Evolutionary conservation across 2,888 invertebrate genomes (phyloP), one percentile per base, ranked within the genome.

Genomic region (Eucriotettix oculatus): DNA sequence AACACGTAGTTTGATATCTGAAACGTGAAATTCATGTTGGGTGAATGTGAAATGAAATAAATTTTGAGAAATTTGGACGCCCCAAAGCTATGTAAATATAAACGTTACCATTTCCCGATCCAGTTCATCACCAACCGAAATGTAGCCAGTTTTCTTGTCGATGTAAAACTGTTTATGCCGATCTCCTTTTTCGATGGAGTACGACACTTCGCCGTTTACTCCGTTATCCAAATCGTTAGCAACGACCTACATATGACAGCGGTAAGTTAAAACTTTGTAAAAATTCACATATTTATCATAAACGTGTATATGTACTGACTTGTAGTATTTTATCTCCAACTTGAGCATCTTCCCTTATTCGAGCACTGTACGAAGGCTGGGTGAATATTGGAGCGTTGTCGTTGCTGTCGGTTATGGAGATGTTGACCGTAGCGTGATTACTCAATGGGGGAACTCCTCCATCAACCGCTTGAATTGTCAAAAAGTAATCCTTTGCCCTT

Each of bases 401-500:
- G 71, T 94, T 94, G 68, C 85, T 84, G 74, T 94, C 94, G 14
- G 81, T 75, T 16, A 94, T 81, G 10, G 90, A 86, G 65, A 96
- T 83, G 72, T 93, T 93, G 60, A 95, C 81, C 16, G 87, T 83
- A 9, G 93, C 90, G 65, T 90, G 85, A 72, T 90, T 91, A 71
- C 88, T 90, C 53, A 96, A 79, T 14, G 96, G 92, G 3, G 93
- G 93, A 16, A 81, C 79, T 10, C 95, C 95, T 0, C 90, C 88
- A 73, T 96, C 96, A 29, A 88, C 80, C 3, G 95, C 95, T 74
- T 93, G 88, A 64, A 94, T 86, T 0, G 92, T 92, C 59, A 96
- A 77, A 67, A 88, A 85, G 73, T 93, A 95, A 69, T 88, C 87
- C 64, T 83, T 83, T 0, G 90, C 86, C 64, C 87, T 81, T 75